Percentiles rank a stretch among this genome's conserved stretches.
Conservation (phyloP, 2,888 invertebrate genomes). For the Heliconius cydno region DNA sequence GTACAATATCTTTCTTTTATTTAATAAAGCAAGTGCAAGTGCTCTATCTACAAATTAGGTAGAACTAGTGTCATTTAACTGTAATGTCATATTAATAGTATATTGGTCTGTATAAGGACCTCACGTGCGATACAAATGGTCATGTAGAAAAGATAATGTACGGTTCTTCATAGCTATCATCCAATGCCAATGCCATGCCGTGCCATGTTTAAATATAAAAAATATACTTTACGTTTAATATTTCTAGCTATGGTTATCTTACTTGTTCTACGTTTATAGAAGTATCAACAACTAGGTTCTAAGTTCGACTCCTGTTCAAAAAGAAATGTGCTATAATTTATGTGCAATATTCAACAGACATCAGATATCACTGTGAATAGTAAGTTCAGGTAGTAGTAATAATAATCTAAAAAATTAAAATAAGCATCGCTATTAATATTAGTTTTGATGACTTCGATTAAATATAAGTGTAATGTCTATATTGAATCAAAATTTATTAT, state of each 20-base stretch:
- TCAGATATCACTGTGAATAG: no score
- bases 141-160: constrained; percentile 2
- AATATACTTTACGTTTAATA: background rate
- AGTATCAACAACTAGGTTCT: background rate
- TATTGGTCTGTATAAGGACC: constrained; percentile 24
- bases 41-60: constrained; percentile 27
- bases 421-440: background rate
- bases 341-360: background rate
- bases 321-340: background rate
- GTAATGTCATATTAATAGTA: constrained; percentile 27
- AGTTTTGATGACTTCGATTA: background rate
- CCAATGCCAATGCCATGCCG: background rate
- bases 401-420: no score
- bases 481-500: background rate
- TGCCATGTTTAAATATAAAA: background rate
- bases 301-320: background rate
- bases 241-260: background rate
- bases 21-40: constrained; percentile 8
- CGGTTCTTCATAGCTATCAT: constrained; percentile 26
- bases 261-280: background rate
- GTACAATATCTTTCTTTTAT: constrained; percentile 12
- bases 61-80: constrained; percentile 30
- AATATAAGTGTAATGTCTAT: background rate
- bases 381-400: no score
- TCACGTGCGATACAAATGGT: constrained; percentile 3